These are phyloP conservation scores for Caenorhabditis remanei DNA, from an alignment of 1,140 invertebrate genomes.

Conservation along the genomic window DNA sequence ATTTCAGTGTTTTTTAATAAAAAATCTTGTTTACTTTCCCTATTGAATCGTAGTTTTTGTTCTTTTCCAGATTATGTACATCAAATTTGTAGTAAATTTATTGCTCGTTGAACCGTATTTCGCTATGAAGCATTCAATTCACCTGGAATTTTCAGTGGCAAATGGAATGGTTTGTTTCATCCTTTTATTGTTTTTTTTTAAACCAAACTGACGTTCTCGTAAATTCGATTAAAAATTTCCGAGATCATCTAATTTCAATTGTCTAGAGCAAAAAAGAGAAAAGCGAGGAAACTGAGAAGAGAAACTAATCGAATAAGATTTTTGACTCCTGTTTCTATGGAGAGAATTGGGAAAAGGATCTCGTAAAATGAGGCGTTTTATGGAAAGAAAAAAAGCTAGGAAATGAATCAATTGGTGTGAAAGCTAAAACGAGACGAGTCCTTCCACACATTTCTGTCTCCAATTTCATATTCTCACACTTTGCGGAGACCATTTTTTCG, in stretches of 20 bases:
- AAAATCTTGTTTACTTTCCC: too few species aligned
- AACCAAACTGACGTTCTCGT: neutral
- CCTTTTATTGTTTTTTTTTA: neutral
- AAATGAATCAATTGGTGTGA: conserved; percentile 56
- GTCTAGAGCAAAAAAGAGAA: neutral
- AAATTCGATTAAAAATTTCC: neutral
- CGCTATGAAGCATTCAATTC: too few species aligned
- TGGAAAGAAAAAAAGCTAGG: neutral
- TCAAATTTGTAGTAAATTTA: too few species aligned
- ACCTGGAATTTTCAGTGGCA: too few species aligned
- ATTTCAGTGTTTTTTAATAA: too few species aligned
- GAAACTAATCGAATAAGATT: conserved; percentile 24
- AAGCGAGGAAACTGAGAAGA: neutral
- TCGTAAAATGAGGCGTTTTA: conserved; percentile 30
- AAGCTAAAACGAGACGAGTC: conserved; percentile 17
- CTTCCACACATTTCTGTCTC: neutral
- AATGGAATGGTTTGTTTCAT: too few species aligned
- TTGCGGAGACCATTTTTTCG: neutral
- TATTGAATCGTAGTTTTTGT: too few species aligned
- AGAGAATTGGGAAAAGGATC: neutral
- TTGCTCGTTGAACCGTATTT: too few species aligned
- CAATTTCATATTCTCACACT: conserved; percentile 54
- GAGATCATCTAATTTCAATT: neutral
- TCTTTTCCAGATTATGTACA: too few species aligned
- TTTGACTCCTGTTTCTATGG: conserved; percentile 29